phyloP scores from a whole-genome alignment of 2,888 invertebrate species.

The Listrodromus nycthemerus region DNA sequence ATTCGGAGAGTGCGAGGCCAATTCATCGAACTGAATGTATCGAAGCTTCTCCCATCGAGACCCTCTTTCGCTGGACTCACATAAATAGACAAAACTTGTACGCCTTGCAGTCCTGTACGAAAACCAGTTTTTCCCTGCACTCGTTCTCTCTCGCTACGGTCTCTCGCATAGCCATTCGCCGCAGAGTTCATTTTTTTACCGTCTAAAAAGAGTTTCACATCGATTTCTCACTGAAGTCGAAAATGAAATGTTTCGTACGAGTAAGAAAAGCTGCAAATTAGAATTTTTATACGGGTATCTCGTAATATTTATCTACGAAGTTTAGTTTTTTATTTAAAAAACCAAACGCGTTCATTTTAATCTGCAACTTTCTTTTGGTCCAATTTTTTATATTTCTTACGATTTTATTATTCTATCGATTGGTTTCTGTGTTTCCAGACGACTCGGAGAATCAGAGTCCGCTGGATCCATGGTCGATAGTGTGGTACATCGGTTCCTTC shows the following conservation, averaged over 20 bases:
- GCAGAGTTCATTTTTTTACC: too few species aligned
- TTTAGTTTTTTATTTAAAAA: too few species aligned
- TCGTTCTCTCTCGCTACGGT: background rate
- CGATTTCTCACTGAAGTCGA: background rate
- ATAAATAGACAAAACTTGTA: slow-evolving; percentile 61
- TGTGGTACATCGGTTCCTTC: slow-evolving; percentile 87
- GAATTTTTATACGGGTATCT: too few species aligned
- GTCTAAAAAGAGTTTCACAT: background rate
- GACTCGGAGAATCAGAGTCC: slow-evolving; percentile 77
- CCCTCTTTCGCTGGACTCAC: slow-evolving; percentile 15
- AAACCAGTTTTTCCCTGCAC: slow-evolving; percentile 55
- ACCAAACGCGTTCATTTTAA: too few species aligned
- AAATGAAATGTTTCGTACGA: too few species aligned
- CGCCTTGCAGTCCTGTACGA: slow-evolving; percentile 57
- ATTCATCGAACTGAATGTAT: background rate
- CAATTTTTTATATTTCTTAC: background rate
- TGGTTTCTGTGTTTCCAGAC: slow-evolving; percentile 63
- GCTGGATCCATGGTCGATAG: slow-evolving; percentile 86
- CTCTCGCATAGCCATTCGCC: background rate
- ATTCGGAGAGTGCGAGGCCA: background rate
- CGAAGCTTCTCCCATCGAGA: background rate
- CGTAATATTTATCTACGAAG: too few species aligned
- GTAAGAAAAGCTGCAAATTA: too few species aligned
- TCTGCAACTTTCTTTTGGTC: too few species aligned
- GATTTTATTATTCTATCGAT: background rate